Base-by-base conservation (phyloP, 2,888 invertebrate genomes). In the Parnassius glacialis region DNA sequence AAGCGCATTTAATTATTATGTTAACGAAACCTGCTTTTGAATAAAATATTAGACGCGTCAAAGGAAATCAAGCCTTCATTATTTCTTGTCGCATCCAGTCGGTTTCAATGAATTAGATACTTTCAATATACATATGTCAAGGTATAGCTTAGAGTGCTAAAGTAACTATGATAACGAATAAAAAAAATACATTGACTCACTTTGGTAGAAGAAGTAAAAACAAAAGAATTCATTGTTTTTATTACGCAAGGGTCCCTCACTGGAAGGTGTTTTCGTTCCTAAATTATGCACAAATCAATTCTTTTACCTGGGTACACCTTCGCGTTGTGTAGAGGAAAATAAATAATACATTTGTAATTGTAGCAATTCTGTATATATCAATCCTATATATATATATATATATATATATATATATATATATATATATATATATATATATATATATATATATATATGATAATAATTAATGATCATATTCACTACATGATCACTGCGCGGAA, bases 251-350 rank as follows among this genome's bases (percentile, higher is more conserved):
- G 82, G 83, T 83, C 84, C 83, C 83, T 68, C 1, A 25, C 25
- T 25, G 79, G 74, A 79, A 88, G 84, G 84, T 85, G 87, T 89
- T 90, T 86, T 84, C 83, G 78, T 78, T 87, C 81, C 79, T 90
- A 88, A 91, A 90, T 90, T 90, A 91, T 91, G 88, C 86, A 91
- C 83, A 90, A 88, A 90, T 90, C 90, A 90, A 91, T 91, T 91
- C 84, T 86, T 89, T 88, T 83, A 74, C 80, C 80, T 84, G 83
- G 81, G 80, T 80, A 78, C 74, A 76, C 77, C 76, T 75, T 72
- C 77, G 72, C 76, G 76, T 74, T 80, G 76, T 80, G 76, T 72
- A 74, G 81, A 83, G 83, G 84, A 90, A 88, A 87, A 90, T 91
- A 90, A 89, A 89, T 91, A 89, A 89, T 84, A 86, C 84, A 87